Percentiles rank a stretch among this genome's conserved stretches.
Conservation (phyloP, 2,797 vertebrate genomes). For the Spondyliosoma cantharus region DNA sequence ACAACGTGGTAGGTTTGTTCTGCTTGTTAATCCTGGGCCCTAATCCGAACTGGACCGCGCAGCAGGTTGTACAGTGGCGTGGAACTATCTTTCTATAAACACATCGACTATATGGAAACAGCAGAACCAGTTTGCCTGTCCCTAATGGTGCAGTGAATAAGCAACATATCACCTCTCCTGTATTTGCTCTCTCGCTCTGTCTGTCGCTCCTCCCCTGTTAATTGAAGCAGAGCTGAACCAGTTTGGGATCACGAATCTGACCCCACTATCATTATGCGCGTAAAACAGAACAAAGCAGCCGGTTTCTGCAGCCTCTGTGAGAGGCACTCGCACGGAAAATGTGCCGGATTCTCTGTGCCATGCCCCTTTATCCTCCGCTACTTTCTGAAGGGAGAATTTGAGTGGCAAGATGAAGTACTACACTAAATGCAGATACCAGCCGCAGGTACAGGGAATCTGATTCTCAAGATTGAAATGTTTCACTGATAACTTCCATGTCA, state of each 20-base stretch:
- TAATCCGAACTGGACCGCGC: conserved; percentile 1
- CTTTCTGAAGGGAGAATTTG: neutral
- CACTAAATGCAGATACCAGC: neutral
- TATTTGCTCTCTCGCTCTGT: conserved; percentile 50
- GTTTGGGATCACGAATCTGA: conserved; percentile 20
- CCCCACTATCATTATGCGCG: conserved; percentile 5
- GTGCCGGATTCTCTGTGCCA: neutral
- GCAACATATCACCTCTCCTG: conserved; percentile 36
- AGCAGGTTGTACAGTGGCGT: neutral
- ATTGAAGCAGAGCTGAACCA: conserved; percentile 31
- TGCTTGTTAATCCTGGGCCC: neutral
- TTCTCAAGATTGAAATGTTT: neutral
- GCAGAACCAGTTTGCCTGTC: conserved; percentile 64
- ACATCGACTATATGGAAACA: neutral
- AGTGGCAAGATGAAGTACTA: neutral
- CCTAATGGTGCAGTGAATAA: conserved; percentile 15
- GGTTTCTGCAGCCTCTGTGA: conserved; percentile 1
- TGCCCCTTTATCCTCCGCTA: neutral
- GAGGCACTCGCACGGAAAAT: neutral
- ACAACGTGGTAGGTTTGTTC: neutral
- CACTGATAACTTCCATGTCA: neutral
- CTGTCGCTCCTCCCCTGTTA: conserved; percentile 31
- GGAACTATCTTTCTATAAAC: neutral
- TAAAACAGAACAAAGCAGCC: conserved; percentile 15
- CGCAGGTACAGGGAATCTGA: neutral